phyloP scores from a whole-genome alignment of 2,888 invertebrate species.

The Thera britannica region DNA sequence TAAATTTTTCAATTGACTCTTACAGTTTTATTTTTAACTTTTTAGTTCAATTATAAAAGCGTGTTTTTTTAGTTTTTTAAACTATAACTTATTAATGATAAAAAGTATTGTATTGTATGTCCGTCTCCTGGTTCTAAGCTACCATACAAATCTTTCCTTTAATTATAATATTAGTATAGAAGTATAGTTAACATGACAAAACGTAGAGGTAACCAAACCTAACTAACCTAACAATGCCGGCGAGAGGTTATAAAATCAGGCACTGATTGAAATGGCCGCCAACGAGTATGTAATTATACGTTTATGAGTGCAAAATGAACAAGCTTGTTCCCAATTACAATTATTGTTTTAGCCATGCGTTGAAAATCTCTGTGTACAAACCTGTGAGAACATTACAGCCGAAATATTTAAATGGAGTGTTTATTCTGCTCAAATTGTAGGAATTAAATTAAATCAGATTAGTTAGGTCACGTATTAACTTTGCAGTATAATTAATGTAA shows the following conservation, averaged over 20 bases:
- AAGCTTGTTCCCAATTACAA: slow-evolving; percentile 21
- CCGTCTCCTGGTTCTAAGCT: no score
- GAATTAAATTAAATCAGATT: slow-evolving; percentile 4
- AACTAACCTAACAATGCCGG: slow-evolving; percentile 1
- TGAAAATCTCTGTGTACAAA: slow-evolving; percentile 10
- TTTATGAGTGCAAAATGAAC: slow-evolving; percentile 16
- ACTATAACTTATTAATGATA: no score
- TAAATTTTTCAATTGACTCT: no score
- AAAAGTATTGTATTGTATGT: no score
- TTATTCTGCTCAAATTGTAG: slow-evolving; percentile 16
- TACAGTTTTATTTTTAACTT: no score
- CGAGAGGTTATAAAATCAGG: slow-evolving; percentile 12
- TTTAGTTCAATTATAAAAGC: no score
- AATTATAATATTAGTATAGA: no score
- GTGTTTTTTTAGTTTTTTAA: no score
- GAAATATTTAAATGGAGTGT: slow-evolving; percentile 15
- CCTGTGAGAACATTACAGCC: slow-evolving; percentile 1
- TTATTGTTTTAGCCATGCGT: slow-evolving; percentile 17
- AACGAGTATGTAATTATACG: slow-evolving; percentile 5
- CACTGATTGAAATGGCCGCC: slow-evolving; percentile 31
- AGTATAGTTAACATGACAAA: no score
- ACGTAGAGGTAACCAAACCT: no score
- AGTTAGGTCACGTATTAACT: not conserved
- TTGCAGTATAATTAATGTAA: not conserved
- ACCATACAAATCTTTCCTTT: no score